Base-by-base conservation (phyloP, 2,797 vertebrate genomes). In the Capromys pilorides region DNA sequence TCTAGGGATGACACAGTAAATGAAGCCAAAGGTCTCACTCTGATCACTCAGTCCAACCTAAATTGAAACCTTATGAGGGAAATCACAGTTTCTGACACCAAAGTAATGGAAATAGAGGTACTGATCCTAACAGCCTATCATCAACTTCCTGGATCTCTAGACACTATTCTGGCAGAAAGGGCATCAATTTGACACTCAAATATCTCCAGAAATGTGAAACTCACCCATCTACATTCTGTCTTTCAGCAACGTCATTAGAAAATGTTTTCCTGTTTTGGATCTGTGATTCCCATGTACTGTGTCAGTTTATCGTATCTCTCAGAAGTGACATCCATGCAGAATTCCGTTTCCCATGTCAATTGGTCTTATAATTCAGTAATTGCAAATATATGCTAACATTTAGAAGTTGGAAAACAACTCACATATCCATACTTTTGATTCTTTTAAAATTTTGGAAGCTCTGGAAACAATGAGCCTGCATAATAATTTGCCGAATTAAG, bases 351-450 rank as follows among this genome's bases (percentile, higher is more conserved):
- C 8, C 31, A 39, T 21, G 49, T 24, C 39, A 85, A 85, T 51
- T 36, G 71, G n/a, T 39, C 21, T 82, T 80, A 49, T 5, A 90
- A 77, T 91, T 88, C 86, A 96, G 82, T 81, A 90, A 78, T 88
- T 51, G 3, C 8, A 67, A 86, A 62, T n/a, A 41, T 61, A 18
- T 82, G 21, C 14, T 89, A 22, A 71, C 26, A 59, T 80, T 94
- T 93, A 83, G 89, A 95, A 64, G 62, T 73, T 61, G 33, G 57
- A 86, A 91, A 79, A 67, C 88, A 49, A 79, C 21, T 18, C 39
- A 36, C 73, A 49, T 78, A 73, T 61, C 1, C 3, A 16, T 80
- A 49, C 66, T 92, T 90, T 93, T 77, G 69, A 90, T 33, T 81
- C 8, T 90, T 14, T 66, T 67, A 28, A 88, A 93, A 57, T 39